Conservation (phyloP, 1,140 invertebrate genomes). For the Homarus americanus region DNA sequence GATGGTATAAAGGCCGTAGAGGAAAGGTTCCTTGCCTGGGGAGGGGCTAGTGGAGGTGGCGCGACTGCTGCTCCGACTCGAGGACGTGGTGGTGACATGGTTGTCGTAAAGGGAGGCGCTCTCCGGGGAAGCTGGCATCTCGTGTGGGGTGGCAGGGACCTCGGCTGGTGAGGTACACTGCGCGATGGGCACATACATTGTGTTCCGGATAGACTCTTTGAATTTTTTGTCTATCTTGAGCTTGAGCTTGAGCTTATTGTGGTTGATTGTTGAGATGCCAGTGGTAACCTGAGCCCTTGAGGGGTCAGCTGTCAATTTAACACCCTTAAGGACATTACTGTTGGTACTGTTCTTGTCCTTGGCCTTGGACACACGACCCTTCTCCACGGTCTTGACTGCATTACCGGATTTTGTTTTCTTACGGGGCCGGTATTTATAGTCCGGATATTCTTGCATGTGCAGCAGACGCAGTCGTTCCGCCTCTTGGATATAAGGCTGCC, state of each 20-base stretch:
- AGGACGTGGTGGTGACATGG: conserved; percentile 77
- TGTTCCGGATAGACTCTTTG: conserved; percentile 80
- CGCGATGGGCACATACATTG: conserved; percentile 79
- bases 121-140: conserved; percentile 89
- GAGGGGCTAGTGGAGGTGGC: conserved; percentile 63
- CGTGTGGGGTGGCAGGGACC: conserved; percentile 88
- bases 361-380: conserved; percentile 79
- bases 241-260: conserved; percentile 81
- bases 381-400: conserved; percentile 74
- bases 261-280: conserved; percentile 75
- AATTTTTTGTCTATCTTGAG: conserved; percentile 82
- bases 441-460: conserved; percentile 97
- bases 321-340: conserved; percentile 67
- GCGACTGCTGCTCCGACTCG: conserved; percentile 66
- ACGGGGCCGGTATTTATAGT: conserved; percentile 97
- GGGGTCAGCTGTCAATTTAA: conserved; percentile 74
- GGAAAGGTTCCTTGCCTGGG: conserved; percentile 70
- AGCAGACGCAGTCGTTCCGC: conserved; percentile 93
- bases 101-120: conserved; percentile 89
- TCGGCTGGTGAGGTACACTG: conserved; percentile 85
- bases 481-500: conserved; percentile 95
- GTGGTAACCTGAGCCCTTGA: conserved; percentile 51
- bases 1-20: conserved; percentile 73
- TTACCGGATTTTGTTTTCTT: conserved; percentile 85
- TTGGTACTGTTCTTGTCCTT: conserved; percentile 78